A percentile compares a stretch with the other conserved stretches of the same genome.
Conservation (phyloP, 2,888 invertebrate species). For the Eumacrocentrus americanus region DNA sequence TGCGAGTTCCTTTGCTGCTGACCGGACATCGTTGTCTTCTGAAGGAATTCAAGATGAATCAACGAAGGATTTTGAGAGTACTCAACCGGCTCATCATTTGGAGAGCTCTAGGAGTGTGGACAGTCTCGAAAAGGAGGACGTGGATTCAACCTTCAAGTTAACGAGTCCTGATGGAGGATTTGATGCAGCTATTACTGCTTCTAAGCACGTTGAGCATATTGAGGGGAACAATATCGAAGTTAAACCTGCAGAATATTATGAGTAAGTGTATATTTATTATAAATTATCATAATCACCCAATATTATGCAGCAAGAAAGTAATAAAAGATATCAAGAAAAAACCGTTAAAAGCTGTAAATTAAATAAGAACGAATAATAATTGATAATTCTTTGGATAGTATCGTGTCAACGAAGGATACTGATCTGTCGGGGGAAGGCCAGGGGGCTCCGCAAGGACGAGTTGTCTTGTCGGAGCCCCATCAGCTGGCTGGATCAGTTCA, state of each 20-base stretch:
- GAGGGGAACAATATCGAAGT: slow-evolving; percentile 58
- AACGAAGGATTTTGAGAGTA: slow-evolving; percentile 41
- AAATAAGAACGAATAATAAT: not conserved
- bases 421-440: slow-evolving; percentile 73
- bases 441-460: slow-evolving; percentile 76
- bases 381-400: slow-evolving; percentile 36
- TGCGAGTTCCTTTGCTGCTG: slow-evolving; percentile 46
- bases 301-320: too few species aligned
- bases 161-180: slow-evolving; percentile 41
- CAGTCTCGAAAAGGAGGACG: slow-evolving; percentile 35
- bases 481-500: slow-evolving; percentile 60
- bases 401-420: slow-evolving; percentile 50
- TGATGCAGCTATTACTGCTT: slow-evolving; percentile 49
- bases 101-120: slow-evolving; percentile 48
- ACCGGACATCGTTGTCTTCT: slow-evolving; percentile 41
- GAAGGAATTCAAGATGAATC: slow-evolving; percentile 31
- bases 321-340: too few species aligned
- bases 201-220: slow-evolving; percentile 54
- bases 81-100: slow-evolving; percentile 42
- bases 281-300: not conserved
- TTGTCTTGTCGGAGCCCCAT: slow-evolving; percentile 73
- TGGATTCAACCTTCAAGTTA: slow-evolving; percentile 32
- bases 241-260: slow-evolving; percentile 54
- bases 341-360: not conserved
- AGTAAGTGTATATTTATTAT: slow-evolving; percentile 45